These are phyloP conservation scores for Pyrgus malvae DNA, from an alignment of 2,888 invertebrate genomes.

Conservation along the genomic window DNA sequence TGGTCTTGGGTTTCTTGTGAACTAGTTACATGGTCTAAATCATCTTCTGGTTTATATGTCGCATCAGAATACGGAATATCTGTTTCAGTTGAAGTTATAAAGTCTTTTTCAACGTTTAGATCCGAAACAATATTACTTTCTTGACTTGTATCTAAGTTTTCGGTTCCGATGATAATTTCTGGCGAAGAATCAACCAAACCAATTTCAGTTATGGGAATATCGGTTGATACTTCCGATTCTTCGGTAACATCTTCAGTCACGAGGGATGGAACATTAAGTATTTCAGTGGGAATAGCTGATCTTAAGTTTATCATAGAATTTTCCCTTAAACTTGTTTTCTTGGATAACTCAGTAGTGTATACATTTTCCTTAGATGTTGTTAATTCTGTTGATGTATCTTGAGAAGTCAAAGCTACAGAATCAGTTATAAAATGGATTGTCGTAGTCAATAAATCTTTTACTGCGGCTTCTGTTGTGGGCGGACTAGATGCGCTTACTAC, in stretches of 20 bases:
- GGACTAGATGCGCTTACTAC: conserved; percentile 42
- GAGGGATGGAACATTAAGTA: conserved; percentile 53
- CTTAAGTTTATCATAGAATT: conserved; percentile 62
- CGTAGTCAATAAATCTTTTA: conserved; percentile 44
- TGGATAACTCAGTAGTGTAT: conserved; percentile 39
- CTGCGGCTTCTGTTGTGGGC: conserved; percentile 41
- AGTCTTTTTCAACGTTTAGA: conserved; percentile 22
- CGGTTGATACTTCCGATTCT: conserved; percentile 48
- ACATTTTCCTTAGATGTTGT: conserved; percentile 38
- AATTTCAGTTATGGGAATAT: conserved; percentile 36
- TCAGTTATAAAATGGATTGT: conserved; percentile 44
- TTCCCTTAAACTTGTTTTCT: conserved; percentile 44
- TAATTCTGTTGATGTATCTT: conserved; percentile 38
- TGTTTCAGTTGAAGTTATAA: conserved; percentile 19
- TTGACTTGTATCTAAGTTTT: conserved; percentile 1
- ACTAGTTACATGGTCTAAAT: conserved; percentile 34
- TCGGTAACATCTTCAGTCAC: conserved; percentile 51
- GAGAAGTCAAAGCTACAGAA: conserved; percentile 40
- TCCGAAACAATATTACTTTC: conserved; percentile 8
- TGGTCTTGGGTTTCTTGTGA: conserved; percentile 45
- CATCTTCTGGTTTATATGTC: conserved; percentile 20
- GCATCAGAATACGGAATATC: conserved; percentile 27
- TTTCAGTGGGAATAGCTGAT: conserved; percentile 66
- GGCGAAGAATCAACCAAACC: conserved; percentile 30
- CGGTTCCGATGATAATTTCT: conserved; percentile 21